phyloP scores from a whole-genome alignment of 2,888 invertebrate species.

The Chydorus sphaericus region DNA sequence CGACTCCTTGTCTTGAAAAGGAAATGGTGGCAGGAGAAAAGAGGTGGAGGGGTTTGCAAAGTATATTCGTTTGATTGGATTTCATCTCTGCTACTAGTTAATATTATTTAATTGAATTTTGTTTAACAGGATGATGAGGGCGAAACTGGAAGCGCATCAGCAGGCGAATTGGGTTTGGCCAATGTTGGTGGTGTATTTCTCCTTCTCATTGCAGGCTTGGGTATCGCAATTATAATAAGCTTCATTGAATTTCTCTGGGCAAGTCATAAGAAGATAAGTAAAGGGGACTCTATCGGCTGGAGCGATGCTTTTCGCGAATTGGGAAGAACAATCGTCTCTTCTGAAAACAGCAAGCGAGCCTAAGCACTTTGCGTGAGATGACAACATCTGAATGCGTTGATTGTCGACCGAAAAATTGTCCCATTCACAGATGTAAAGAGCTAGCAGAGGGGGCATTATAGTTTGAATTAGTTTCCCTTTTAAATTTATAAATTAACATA shows the following conservation, averaged over 20 bases:
- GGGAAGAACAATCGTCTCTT: too few species aligned
- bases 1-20: constrained; percentile 50
- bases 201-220: constrained; percentile 85
- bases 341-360: too few species aligned
- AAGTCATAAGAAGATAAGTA: constrained; percentile 80
- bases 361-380: too few species aligned
- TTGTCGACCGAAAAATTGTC: too few species aligned
- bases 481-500: too few species aligned
- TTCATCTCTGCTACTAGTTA: too few species aligned
- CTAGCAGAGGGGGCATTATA: too few species aligned
- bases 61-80: constrained; percentile 36
- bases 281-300: too few species aligned
- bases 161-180: constrained; percentile 55
- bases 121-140: constrained; percentile 27
- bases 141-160: constrained; percentile 10
- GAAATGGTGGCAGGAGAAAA: constrained; percentile 63
- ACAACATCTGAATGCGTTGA: too few species aligned
- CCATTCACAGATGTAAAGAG: too few species aligned
- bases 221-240: constrained; percentile 79
- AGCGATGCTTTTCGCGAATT: too few species aligned
- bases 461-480: too few species aligned
- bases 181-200: constrained; percentile 95
- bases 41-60: constrained; percentile 61
- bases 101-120: background rate
- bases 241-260: constrained; percentile 95